A percentile compares a stretch with the other conserved stretches of the same genome.
These are phyloP conservation scores for Calephelis nemesis DNA, from an alignment of 1,140 invertebrate genomes.

Conservation along the genomic window DNA sequence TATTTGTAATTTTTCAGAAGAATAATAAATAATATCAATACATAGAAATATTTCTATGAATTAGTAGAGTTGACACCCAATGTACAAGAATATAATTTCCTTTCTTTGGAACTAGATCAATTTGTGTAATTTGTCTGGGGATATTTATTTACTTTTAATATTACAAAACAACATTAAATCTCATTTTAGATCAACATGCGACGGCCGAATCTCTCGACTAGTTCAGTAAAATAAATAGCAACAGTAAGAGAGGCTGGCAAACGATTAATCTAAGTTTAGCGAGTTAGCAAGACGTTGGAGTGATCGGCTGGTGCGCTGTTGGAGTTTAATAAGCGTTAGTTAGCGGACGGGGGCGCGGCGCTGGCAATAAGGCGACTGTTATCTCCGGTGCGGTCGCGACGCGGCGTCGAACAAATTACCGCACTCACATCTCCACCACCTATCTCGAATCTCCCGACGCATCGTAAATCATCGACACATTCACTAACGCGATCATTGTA, in stretches of 20 bases:
- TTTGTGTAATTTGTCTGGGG: no score
- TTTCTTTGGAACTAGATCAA: no score
- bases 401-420: constrained; percentile 52
- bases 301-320: constrained; percentile 74
- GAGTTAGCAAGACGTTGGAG: constrained; percentile 75
- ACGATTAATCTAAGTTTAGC: constrained; percentile 77
- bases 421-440: constrained; percentile 40
- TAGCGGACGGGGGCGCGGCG: constrained; percentile 58
- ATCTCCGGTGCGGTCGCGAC: constrained; percentile 63
- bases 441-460: constrained; percentile 39
- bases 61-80: no score
- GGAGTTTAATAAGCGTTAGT: constrained; percentile 78
- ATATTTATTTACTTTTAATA: no score
- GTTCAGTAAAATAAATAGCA: constrained; percentile 53
- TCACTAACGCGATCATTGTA: constrained; percentile 42
- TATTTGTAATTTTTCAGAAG: no score
- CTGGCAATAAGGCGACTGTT: constrained; percentile 66
- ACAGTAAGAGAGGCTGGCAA: constrained; percentile 43
- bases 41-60: no score
- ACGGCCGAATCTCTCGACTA: background rate
- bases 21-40: no score
- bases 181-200: no score
- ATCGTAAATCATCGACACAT: constrained; percentile 41
- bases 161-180: no score
- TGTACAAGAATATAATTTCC: no score